phyloP scores from a whole-genome alignment of 2,113 vertebrate genomes.

The Cyprinodon variegatus region DNA sequence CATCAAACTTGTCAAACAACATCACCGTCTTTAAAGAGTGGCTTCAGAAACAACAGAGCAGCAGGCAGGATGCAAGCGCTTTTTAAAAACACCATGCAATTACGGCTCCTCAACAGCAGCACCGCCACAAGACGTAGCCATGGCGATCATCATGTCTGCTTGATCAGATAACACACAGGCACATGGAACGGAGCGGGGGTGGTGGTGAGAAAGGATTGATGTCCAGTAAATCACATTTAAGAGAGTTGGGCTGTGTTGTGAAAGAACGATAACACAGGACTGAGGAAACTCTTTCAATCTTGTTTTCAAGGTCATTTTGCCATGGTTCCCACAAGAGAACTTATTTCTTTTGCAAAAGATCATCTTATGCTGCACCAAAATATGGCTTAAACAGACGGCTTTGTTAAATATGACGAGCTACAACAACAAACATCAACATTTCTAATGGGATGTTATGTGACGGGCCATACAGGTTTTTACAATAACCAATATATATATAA shows the following conservation, averaged over 20 bases:
- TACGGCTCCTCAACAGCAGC: conserved; percentile 31
- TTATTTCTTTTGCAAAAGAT: no score
- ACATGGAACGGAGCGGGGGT: conserved; percentile 26
- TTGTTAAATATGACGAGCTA: no score
- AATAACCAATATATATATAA: no score
- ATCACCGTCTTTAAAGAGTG: not conserved
- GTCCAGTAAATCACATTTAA: conserved; percentile 24
- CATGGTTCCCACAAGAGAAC: no score
- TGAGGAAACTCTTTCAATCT: not conserved
- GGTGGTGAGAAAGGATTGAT: conserved; percentile 38
- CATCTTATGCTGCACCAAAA: no score
- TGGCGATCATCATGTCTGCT: conserved; percentile 49
- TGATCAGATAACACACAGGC: conserved; percentile 28
- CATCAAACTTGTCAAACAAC: conserved; percentile 26
- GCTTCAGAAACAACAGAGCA: conserved; percentile 8
- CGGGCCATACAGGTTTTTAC: no score
- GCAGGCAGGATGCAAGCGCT: conserved; percentile 1
- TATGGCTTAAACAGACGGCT: no score
- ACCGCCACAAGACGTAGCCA: conserved; percentile 51
- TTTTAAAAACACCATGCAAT: conserved; percentile 27
- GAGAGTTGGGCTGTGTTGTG: not conserved
- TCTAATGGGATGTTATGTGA: no score
- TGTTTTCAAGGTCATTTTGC: not conserved
- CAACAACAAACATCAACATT: no score
- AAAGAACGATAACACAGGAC: not conserved